phyloP scores from a whole-genome alignment of 2,797 vertebrate species.

The Podarcis lilfordi region DNA sequence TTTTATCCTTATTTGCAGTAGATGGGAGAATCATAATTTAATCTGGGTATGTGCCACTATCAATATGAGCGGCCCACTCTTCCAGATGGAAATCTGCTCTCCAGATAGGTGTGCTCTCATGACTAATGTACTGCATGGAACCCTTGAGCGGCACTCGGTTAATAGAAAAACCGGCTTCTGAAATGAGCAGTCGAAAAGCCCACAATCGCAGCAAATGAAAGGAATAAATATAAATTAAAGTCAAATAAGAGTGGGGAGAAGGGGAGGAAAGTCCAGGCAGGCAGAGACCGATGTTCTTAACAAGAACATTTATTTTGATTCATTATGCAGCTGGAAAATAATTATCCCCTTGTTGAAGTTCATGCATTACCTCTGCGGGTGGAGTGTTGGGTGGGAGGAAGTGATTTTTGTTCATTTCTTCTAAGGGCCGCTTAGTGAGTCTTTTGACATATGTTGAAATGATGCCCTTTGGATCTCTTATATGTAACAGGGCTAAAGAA shows the following conservation, averaged over 20 bases:
- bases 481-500: no score
- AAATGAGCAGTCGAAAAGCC: conserved; percentile 33
- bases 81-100: conserved; percentile 40
- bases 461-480: background rate
- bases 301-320: conserved; percentile 63
- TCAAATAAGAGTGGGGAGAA: conserved; percentile 56
- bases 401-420: conserved; percentile 11
- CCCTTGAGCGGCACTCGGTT: background rate
- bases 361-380: conserved; percentile 24
- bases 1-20: background rate
- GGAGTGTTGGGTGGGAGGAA: background rate
- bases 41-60: conserved; percentile 1
- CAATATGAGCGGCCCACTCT: background rate
- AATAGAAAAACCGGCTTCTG: conserved; percentile 11
- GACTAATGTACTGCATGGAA: background rate
- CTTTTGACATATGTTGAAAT: conserved; percentile 19
- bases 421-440: conserved; percentile 12
- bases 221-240: conserved; percentile 63
- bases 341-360: conserved; percentile 36
- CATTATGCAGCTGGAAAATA: conserved; percentile 54
- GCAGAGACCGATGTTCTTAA: conserved; percentile 45
- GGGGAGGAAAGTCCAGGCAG: conserved; percentile 23
- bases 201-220: conserved; percentile 37
- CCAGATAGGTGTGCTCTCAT: background rate
- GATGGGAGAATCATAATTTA: conserved; percentile 9